Evolutionary conservation across 2,888 invertebrate genomes (phyloP), one percentile per base, ranked within the genome.

Genomic region (Plebejus melissa): DNA sequence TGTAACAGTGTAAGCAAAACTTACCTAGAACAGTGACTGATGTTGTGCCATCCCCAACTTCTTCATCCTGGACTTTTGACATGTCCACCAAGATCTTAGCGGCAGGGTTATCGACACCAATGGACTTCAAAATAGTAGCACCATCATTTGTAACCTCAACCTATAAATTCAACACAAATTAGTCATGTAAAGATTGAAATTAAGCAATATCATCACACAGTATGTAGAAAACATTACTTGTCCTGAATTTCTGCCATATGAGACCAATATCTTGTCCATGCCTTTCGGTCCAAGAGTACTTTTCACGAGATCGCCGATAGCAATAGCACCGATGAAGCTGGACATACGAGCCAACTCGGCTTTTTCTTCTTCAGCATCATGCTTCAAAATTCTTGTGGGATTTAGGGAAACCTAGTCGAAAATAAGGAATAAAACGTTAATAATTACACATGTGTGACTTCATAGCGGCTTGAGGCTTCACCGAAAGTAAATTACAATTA

Each of bases 1-100:
- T 57, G n/a, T 57, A n/a, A 4, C 57, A 50, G 70, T 13, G 9
- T n/a, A 69, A 60, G 36, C 11, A 28, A 38, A 60, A 69, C 41
- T 80, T 88, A 96, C 96, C 96, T 79, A 96, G 91, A 69, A 99
- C 99, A 75, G 99, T 98, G 0, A 99, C 99, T 0, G 99, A 99
- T 65, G 99, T 99, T n/a, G 99, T 99, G 16, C 99, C 99, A 95
- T 99, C 99, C 70, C 99, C 99, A 77, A 99, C 99, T 95, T 99
- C 99, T 87, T 98, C 98, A 93, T 99, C 99, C 88, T 99, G 99
- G 3, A 98, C 98, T 90, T 98, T 97, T 16, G 99, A 98, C 96
- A 99, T 99, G 82, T 99, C 98, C n/a, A 99, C 99, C 74, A 99
- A 94, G 83, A 99, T 98, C 93, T 99, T 99, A 0, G 99, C 99